Evolutionary conservation across 92 coral and sea anemone genomes (phyloP), one percentile per base, ranked within the genome.

Genomic region (Heteractis magnifica): DNA sequence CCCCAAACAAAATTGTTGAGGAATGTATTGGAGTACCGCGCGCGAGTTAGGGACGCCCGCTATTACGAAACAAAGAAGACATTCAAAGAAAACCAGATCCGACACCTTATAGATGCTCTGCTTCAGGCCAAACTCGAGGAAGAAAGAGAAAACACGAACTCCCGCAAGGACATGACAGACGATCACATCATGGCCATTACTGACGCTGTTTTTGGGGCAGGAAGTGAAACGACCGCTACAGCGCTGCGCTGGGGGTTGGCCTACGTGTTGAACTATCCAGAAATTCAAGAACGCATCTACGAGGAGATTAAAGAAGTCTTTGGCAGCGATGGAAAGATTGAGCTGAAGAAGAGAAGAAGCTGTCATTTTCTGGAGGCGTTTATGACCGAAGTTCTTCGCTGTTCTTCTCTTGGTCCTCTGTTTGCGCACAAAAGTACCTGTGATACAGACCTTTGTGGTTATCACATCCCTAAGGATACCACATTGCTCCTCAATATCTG

Each of bases 361-460:
- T 82, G 91, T 65, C 92, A 91, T 1, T 92, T 90, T 68, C 81
- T 89, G 23, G 90, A 89, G 79, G 93, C 96, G 10, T 84, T 90
- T 6, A 68, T 92, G 49, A 86, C 93, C 11, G 96, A 92, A 78
- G 89, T 86, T 16, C 72, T 92, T 16, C 90, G 96, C 7, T 62
- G 81, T 18, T 83, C 84, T 10, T 86, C 92, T 51, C 78, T 89
- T 55, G 88, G 85, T 59, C 96, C 96, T 0, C 49, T 92, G 15
- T 88, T 92, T 12, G 88, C 89, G 7, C 96, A 92, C 86, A 87
- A 72, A 52, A 86, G 89, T 18, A 82, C 86, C 65, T 78, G 86
- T 51, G 96, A 92, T 73, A 89, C 91, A 19, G 76, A 75, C 1
- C 87, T 92, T 41, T 87, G 85, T 34, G 96, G 93, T 16, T 90